These are phyloP conservation scores for Ceratoteleas bidentatus DNA, from an alignment of 1,140 invertebrate genomes.

Conservation along the genomic window DNA sequence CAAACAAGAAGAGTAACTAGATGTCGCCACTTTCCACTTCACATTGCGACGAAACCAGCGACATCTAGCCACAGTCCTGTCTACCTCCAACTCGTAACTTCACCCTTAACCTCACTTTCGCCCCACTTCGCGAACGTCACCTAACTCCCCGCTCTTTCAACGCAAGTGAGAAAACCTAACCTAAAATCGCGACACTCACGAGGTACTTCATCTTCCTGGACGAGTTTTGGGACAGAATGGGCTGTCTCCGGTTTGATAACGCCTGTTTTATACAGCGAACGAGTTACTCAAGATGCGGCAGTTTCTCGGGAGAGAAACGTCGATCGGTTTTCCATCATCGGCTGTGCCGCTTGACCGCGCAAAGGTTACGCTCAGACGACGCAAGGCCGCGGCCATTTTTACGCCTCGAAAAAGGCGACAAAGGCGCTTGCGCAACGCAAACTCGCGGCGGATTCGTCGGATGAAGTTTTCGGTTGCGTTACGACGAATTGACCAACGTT, in stretches of 20 bases:
- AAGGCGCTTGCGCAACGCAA: constrained; percentile 26
- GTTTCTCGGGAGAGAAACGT: constrained; percentile 47
- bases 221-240: constrained; percentile 36
- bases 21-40: too few relatives aligned
- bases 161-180: constrained; percentile 16
- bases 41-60: too few relatives aligned
- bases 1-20: too few relatives aligned
- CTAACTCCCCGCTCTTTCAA: neutral
- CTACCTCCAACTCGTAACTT: too few relatives aligned
- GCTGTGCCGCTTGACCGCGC: constrained; percentile 17
- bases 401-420: constrained; percentile 25
- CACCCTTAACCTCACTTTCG: too few relatives aligned
- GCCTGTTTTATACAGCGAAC: constrained; percentile 33
- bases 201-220: constrained; percentile 25
- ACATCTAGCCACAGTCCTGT: too few relatives aligned
- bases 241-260: constrained; percentile 39
- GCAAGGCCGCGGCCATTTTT: constrained; percentile 42
- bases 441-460: neutral
- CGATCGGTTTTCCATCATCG: constrained; percentile 26
- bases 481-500: too few relatives aligned
- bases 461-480: too few relatives aligned
- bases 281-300: constrained; percentile 32
- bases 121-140: neutral
- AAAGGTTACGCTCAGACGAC: constrained; percentile 43
- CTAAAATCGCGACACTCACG: constrained; percentile 34